Evolutionary conservation across 2,113 vertebrate genomes (phyloP), one percentile per base, ranked within the genome.

Genomic region (Bujurquina vittata): DNA sequence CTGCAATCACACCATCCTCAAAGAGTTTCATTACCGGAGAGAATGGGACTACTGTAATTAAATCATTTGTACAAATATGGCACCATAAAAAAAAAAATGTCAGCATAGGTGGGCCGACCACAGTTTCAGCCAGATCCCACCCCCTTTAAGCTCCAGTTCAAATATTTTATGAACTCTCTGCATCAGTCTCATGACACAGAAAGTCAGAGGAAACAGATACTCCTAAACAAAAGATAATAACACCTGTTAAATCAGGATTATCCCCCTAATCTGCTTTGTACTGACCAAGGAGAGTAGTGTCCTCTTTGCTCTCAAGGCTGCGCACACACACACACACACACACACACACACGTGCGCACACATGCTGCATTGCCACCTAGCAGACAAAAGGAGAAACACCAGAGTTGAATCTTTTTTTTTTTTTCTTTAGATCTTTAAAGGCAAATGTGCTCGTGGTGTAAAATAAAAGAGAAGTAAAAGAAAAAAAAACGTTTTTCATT

Each of bases 301-400:
- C 84, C 77, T 59, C 62, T 87, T 67, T 81, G 12, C 10, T 84
- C 79, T 72, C 81, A 81, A 61, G 46, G 55, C 43, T 81, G 69
- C 60, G 20, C 14, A 33, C 3, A 14, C 12, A 29, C 26, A 22
- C 14, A 33, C 3, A 14, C 12, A 29, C 26, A 59, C 74, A 73
- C 33, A 49, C 56, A 55, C 56, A 0, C 17, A 61, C 20, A 79
- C 52, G 65, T 33, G 46, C 10, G 46, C 69, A 83, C 31, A 55
- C 15, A 79, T 0, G 79, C 65, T 40, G 56, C 89, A 92, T 88
- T 92, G 93, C 93, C 93, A 92, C 67, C 94, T 92, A 92, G 91
- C 83, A 90, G 93, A 61, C 73, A 83, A 63, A 80, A 84, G 26
- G 67, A 72, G 46, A 26, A 72, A 5, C 1, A 7, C 5, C 29